Evolutionary conservation across 2,888 invertebrate genomes (phyloP).

Genomic region (Meteorus cinctellus): DNA sequence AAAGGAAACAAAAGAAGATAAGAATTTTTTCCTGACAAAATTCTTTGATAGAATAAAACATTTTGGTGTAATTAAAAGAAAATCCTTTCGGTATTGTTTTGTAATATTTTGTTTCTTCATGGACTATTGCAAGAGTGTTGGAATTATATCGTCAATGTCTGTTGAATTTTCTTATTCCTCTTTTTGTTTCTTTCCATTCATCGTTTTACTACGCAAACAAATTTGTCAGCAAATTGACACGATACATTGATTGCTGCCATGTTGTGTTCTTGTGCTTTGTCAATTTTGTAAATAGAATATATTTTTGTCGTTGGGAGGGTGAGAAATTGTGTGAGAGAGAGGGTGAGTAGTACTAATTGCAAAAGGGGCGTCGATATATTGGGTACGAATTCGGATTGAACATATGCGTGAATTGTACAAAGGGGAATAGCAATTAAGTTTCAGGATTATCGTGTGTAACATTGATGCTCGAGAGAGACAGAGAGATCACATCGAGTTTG

Average conservation of each 20-base stretch:
- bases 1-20: too few relatives aligned
- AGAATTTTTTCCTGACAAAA: too few relatives aligned
- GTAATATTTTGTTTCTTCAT: neutral
- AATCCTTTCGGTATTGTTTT: neutral
- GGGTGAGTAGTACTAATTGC: conserved; percentile 1
- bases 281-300: neutral
- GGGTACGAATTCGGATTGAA: neutral
- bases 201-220: neutral
- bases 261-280: neutral
- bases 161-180: neutral
- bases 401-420: conserved; percentile 38
- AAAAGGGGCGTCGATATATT: neutral
- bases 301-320: neutral
- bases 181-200: neutral
- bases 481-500: conserved; percentile 36
- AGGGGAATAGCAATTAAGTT: conserved; percentile 53
- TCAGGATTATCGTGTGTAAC: conserved; percentile 52
- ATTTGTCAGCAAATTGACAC: conserved; percentile 2
- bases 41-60: too few relatives aligned
- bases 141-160: neutral
- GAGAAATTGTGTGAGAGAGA: too few relatives aligned
- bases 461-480: conserved; percentile 34
- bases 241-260: neutral
- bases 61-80: too few relatives aligned
- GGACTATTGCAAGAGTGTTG: too few relatives aligned